phyloP scores from a whole-genome alignment of 1,140 invertebrate species.

The Phocides pigmalion region DNA sequence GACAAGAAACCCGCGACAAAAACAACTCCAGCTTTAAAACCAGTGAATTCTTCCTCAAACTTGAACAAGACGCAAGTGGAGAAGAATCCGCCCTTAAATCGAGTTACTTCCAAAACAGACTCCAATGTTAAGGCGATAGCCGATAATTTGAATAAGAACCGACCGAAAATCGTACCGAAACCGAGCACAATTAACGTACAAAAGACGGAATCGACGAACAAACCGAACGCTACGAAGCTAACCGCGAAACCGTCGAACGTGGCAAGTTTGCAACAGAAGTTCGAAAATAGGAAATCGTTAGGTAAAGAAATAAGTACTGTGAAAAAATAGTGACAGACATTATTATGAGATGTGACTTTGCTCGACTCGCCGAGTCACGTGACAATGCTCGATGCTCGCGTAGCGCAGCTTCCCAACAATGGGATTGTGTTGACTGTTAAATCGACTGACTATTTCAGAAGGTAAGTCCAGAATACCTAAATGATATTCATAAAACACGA shows the following conservation, averaged over 20 bases:
- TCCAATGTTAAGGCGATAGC: constrained; percentile 73
- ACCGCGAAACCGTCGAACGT: constrained; percentile 87
- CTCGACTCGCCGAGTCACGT: too few relatives aligned
- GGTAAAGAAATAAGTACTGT: constrained; percentile 65
- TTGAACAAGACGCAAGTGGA: constrained; percentile 50
- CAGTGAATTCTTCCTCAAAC: constrained; percentile 52
- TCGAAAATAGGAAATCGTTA: constrained; percentile 85
- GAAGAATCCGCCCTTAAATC: constrained; percentile 53
- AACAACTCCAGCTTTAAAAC: constrained; percentile 56
- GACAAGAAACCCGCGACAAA: constrained; percentile 64
- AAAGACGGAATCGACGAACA: constrained; percentile 70
- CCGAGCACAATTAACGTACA: constrained; percentile 49
- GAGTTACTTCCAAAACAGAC: constrained; percentile 63
- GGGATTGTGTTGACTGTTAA: not conserved
- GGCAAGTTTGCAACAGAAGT: constrained; percentile 89
- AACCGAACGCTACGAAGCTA: constrained; percentile 79
- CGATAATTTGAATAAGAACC: constrained; percentile 73
- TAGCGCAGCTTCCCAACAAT: not conserved
- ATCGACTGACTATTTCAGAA: too few relatives aligned
- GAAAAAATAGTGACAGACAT: constrained; percentile 58
- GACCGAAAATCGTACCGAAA: constrained; percentile 75
- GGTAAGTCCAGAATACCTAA: too few relatives aligned
- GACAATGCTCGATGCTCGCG: too few relatives aligned
- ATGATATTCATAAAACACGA: too few relatives aligned
- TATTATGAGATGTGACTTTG: not conserved